Evolutionary conservation across 2,113 vertebrate species (phyloP).

Genomic region (Megaptera novaeangliae): DNA sequence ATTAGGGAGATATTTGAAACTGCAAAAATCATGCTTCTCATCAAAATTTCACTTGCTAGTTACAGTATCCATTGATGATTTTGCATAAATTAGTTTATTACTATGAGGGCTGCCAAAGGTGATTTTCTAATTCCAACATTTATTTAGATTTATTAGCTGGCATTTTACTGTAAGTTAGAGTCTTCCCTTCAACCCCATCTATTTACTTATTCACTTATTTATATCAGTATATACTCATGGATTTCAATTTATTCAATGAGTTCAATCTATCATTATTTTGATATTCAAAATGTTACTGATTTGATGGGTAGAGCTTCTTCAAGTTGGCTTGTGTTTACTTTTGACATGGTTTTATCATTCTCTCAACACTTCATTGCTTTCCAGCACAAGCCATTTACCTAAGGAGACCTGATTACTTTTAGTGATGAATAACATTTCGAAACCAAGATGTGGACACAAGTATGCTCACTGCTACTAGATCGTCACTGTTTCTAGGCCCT

Average conservation of each 20-base stretch:
- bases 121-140: neutral
- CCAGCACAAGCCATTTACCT: neutral
- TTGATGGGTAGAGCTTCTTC: neutral
- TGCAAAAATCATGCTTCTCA: neutral
- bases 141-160: neutral
- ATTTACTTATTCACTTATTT: neutral
- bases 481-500: neutral
- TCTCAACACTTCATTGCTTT: conserved; percentile 21
- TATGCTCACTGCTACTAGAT: neutral
- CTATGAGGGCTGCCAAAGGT: neutral
- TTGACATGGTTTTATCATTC: neutral
- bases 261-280: neutral
- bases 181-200: neutral
- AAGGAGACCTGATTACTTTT: neutral
- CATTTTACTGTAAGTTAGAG: neutral
- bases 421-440: neutral
- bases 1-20: neutral
- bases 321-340: neutral
- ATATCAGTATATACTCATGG: neutral
- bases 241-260: conserved; percentile 30
- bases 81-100: conserved; percentile 8
- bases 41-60: neutral
- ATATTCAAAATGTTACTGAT: neutral
- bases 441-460: neutral
- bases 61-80: neutral